Evolutionary conservation across 35 echinoderm and acorn worm species (phyloP), one percentile per base, ranked within the genome.

Genomic region (Heliocidaris erythrogramma): DNA sequence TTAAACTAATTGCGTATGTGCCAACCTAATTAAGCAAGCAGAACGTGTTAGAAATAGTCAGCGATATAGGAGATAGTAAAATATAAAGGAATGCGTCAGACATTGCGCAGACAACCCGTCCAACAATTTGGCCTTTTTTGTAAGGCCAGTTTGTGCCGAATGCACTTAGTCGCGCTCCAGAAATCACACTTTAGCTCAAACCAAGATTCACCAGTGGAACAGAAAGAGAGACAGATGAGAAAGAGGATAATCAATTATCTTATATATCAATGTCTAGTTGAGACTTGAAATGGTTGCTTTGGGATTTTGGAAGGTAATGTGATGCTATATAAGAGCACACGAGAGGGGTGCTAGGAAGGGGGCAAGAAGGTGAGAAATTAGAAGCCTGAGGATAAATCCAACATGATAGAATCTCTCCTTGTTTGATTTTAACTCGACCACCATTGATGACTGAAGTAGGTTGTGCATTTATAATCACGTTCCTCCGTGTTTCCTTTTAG

Each of bases 231-330:
- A 27, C 14, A n/a, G 27, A 78, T 18, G 24, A 0, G 24, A 78
- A 21, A n/a, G 27, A 78, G 65, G 65, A 78, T 78, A 78, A 78
- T 78, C 65, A 78, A 78, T 78, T 78, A 78, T 78, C 65, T 78
- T 78, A 78, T 78, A 78, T 78, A 78, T 78, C 65, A 78, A 78
- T 78, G 65, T 78, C 65, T 78, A 78, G 65, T 78, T 78, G 65
- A 78, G 27, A 4, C 8, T 78, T 78, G 18, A 24, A 27, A 78
- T 78, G 65, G 65, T 78, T 78, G 65, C 65, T 78, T n/a, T 27
- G 65, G 65, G 65, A 78, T 17, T 78, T 78, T 7, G 65, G 17
- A 78, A 24, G 65, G 65, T 78, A 78, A 78, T 78, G 27, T 78
- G 65, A 78, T 78, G 65, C 65, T 21, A 8, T n/a, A n/a, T 78